Conservation (phyloP, 2,797 vertebrate genomes). For the Darevskia mixta region DNA sequence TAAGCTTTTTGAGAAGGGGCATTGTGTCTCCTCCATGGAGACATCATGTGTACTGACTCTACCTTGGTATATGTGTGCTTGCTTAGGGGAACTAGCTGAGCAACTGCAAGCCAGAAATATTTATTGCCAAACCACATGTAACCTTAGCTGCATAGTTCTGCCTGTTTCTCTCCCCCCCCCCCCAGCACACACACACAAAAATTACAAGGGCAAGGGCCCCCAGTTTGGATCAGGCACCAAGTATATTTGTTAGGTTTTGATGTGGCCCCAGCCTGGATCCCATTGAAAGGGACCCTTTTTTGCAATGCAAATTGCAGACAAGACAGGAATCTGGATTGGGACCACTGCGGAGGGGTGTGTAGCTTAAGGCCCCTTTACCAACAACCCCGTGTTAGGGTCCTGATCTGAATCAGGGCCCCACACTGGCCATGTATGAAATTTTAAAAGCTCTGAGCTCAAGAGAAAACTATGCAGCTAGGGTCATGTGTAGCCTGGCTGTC, state of each 20-base stretch:
- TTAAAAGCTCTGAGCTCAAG: no score
- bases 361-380: not conserved
- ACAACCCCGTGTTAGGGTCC: not conserved
- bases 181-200: no score
- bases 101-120: not conserved
- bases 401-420: not conserved
- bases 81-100: not conserved
- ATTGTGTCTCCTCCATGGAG: conserved; percentile 19
- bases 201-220: no score
- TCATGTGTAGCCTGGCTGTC: not conserved
- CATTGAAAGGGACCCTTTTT: no score
- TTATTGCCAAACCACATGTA: not conserved
- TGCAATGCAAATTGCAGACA: not conserved
- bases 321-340: not conserved
- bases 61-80: not conserved
- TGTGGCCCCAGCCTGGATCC: no score
- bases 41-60: not conserved
- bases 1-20: conserved; percentile 17
- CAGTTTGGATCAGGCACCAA: no score
- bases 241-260: no score
- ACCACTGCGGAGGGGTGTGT: not conserved
- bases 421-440: no score
- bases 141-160: not conserved
- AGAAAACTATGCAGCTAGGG: no score
- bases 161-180: not conserved